These are phyloP conservation scores for Cliona cf. orientalis DNA, from an alignment of 37 sponge, comb jelly and placozoan genomes.

Conservation along the genomic window DNA sequence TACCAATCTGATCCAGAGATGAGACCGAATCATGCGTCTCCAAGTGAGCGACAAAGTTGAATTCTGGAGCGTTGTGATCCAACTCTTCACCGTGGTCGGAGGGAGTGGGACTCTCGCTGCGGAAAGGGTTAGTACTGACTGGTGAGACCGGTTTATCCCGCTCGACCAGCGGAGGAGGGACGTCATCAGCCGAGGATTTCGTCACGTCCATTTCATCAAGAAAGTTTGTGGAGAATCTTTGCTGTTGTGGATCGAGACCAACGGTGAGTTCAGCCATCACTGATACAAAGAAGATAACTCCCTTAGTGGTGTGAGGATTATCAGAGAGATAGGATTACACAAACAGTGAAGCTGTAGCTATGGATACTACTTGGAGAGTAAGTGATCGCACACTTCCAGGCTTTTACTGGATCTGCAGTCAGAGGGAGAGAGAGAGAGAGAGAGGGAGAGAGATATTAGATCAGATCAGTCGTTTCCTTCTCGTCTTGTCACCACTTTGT, in stretches of 20 bases:
- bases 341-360: no score
- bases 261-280: no score
- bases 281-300: no score
- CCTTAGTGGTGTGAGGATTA: no score
- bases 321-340: no score
- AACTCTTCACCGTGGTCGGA: not conserved
- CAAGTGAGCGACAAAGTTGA: conserved; percentile 19
- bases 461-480: no score
- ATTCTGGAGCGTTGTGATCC: not conserved
- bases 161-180: not conserved
- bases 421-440: no score
- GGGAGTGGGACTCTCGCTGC: not conserved
- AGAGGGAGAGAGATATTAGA: no score
- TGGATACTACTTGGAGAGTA: no score
- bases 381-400: no score
- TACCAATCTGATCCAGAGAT: conserved; percentile 4
- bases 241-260: not conserved
- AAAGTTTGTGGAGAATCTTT: conserved; percentile 23
- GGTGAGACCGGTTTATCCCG: not conserved
- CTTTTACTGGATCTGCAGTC: no score
- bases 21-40: conserved; percentile 25
- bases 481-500: no score
- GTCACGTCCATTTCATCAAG: not conserved
- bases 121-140: not conserved
- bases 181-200: not conserved